phyloP scores from a whole-genome alignment of 2,888 invertebrate genomes.

The Reticulitermes lucifugus region DNA sequence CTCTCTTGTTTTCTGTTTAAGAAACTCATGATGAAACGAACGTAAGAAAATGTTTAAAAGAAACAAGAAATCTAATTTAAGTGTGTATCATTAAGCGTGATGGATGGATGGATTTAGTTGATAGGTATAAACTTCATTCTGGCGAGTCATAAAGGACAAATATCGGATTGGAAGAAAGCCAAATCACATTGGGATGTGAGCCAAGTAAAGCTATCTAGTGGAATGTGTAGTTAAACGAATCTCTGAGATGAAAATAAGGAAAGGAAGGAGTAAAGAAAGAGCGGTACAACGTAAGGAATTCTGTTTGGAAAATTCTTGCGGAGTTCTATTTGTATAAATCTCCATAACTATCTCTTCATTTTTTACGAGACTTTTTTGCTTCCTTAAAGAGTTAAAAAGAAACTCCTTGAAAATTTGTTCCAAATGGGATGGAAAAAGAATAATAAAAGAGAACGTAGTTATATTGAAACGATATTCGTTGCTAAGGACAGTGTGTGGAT shows the following conservation, averaged over 20 bases:
- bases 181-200: conserved; percentile 40
- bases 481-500: background rate
- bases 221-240: conserved; percentile 26
- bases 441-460: background rate
- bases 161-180: conserved; percentile 46
- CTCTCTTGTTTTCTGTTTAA: background rate
- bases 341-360: conserved; percentile 37
- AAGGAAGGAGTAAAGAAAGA: background rate
- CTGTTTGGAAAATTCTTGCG: conserved; percentile 43
- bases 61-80: conserved; percentile 34
- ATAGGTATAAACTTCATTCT: conserved; percentile 35
- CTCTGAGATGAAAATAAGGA: background rate
- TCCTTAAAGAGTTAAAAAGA: background rate
- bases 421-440: background rate
- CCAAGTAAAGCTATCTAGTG: conserved; percentile 43
- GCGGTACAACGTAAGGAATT: background rate
- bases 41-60: background rate
- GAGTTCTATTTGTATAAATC: conserved; percentile 48
- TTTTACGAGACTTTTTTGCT: background rate
- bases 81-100: conserved; percentile 41
- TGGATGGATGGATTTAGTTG: conserved; percentile 38
- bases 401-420: background rate
- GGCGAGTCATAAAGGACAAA: conserved; percentile 40
- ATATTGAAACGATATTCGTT: background rate
- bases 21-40: background rate